A percentile compares a stretch with the other conserved stretches of the same genome.
These are phyloP conservation scores for Venusia cambrica DNA, from an alignment of 2,888 invertebrate genomes.

Conservation along the genomic window DNA sequence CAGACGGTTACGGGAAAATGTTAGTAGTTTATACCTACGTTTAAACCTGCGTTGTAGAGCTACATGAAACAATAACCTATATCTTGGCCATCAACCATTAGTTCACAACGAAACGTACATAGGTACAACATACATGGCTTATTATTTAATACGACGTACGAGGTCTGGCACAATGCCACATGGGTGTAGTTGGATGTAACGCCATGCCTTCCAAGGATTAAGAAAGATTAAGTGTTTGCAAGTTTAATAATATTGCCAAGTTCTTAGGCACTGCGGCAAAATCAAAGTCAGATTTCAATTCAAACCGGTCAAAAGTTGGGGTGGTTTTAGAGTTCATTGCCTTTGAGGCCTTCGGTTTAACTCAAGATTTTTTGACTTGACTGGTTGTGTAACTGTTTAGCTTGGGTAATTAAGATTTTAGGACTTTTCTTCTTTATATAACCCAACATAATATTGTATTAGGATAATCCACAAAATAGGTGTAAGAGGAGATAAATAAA, in stretches of 20 bases:
- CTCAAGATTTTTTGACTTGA: constrained; percentile 1
- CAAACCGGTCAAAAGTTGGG: no score
- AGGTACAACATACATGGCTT: constrained; percentile 2
- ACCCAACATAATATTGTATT: no score
- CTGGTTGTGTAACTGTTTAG: no score
- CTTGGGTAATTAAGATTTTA: no score
- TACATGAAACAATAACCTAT: constrained; percentile 19
- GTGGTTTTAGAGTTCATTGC: not conserved
- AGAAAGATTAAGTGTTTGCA: constrained; percentile 21
- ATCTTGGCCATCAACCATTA: constrained; percentile 12
- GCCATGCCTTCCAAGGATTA: constrained; percentile 24
- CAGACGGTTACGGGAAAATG: no score
- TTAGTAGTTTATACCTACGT: no score
- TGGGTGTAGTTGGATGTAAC: constrained; percentile 25
- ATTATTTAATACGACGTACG: constrained; percentile 11
- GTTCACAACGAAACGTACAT: constrained; percentile 13
- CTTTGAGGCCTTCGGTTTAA: constrained; percentile 5
- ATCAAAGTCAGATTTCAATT: not conserved
- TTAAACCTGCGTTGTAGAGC: not conserved
- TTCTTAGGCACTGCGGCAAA: constrained; percentile 3
- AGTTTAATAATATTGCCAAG: constrained; percentile 11
- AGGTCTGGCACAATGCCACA: constrained; percentile 39
- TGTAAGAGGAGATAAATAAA: no score
- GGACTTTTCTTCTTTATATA: no score
- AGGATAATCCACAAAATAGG: no score